Evolutionary conservation across 1,140 invertebrate species (phyloP).

Genomic region (Plectrocnemia conspersa): DNA sequence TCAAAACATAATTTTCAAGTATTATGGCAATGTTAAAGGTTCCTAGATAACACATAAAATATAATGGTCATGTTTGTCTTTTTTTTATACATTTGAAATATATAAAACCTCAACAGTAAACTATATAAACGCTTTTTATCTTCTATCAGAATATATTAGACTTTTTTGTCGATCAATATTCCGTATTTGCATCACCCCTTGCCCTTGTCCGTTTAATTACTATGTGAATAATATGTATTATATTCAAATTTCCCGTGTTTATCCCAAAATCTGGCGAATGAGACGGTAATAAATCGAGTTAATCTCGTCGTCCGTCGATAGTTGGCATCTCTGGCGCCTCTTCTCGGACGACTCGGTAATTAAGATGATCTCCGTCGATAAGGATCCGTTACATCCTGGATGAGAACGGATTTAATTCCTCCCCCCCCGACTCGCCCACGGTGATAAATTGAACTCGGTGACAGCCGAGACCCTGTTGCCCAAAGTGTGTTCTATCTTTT

Average conservation of each 20-base stretch:
- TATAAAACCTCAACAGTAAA: too few species aligned
- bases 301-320: too few species aligned
- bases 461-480: constrained; percentile 10
- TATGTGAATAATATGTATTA: neutral
- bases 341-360: constrained; percentile 30
- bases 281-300: too few species aligned
- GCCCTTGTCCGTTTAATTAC: neutral
- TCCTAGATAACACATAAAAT: too few species aligned
- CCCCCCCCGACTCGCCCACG: constrained; percentile 3
- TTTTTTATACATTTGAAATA: too few species aligned
- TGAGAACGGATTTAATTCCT: constrained; percentile 20
- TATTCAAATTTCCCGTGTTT: neutral
- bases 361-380: constrained; percentile 33
- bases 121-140: neutral
- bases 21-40: too few species aligned
- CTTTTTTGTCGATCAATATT: neutral
- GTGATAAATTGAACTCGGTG: constrained; percentile 30
- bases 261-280: neutral
- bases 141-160: neutral
- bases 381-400: constrained; percentile 25
- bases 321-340: too few species aligned
- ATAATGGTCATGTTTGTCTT: too few species aligned
- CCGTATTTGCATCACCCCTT: neutral
- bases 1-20: too few species aligned
- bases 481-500: neutral